Conservation (phyloP, 2,888 invertebrate genomes). For the Chalcosyrphus nemorum region DNA sequence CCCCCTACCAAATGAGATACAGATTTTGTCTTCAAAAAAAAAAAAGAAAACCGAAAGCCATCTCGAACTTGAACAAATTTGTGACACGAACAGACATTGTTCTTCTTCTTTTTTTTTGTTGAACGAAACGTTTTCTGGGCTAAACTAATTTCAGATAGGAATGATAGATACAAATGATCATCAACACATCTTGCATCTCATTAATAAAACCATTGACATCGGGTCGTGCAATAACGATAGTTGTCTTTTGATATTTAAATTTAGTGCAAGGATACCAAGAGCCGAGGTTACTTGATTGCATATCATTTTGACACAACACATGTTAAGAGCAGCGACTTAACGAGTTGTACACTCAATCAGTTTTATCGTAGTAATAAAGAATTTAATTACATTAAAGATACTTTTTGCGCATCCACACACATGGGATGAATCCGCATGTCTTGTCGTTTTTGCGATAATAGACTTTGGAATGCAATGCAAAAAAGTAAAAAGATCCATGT, state of each 20-base stretch:
- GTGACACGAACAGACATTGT: constrained; percentile 26
- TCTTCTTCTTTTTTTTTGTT: constrained; percentile 4
- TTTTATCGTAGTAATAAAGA: constrained; percentile 45
- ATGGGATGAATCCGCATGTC: background rate
- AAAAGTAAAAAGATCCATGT: constrained; percentile 33
- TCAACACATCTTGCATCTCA: constrained; percentile 30
- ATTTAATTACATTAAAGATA: constrained; percentile 36
- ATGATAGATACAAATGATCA: constrained; percentile 50
- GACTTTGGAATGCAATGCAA: constrained; percentile 43
- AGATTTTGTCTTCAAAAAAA: background rate
- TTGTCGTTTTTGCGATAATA: constrained; percentile 24
- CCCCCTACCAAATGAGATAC: background rate
- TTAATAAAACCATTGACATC: constrained; percentile 55
- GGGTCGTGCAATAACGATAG: too few species aligned
- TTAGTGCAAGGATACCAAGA: constrained; percentile 47
- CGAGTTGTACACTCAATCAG: constrained; percentile 33
- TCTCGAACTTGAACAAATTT: constrained; percentile 26
- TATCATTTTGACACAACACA: background rate
- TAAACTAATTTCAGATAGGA: constrained; percentile 41
- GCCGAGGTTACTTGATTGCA: background rate
- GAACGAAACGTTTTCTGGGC: constrained; percentile 24
- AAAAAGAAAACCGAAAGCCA: background rate
- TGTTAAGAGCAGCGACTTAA: constrained; percentile 14
- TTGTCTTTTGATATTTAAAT: constrained; percentile 14
- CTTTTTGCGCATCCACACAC: background rate